Conservation (phyloP, 1,140 invertebrate species). For the Euwallacea fornicatus region DNA sequence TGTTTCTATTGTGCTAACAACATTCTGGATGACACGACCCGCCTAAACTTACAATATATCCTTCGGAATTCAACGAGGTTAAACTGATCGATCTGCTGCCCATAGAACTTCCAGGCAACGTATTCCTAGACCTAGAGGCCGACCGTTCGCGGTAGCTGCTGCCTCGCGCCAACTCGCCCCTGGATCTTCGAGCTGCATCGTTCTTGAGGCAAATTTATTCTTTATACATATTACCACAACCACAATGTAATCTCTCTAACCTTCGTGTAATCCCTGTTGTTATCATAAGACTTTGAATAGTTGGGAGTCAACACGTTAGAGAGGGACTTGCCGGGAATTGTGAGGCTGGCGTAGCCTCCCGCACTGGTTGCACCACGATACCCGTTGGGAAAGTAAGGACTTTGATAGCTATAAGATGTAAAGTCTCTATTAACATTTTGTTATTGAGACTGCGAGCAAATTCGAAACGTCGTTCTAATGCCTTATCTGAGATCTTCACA, state of each 20-base stretch:
- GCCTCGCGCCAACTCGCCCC: slow-evolving; percentile 39
- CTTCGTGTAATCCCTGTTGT: slow-evolving; percentile 25
- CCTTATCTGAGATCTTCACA: no score
- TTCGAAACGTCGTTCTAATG: not conserved
- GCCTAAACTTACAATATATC: slow-evolving; percentile 65
- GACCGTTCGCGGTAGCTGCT: slow-evolving; percentile 48
- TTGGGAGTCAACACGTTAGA: slow-evolving; percentile 43
- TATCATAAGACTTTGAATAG: slow-evolving; percentile 45
- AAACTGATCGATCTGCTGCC: slow-evolving; percentile 56
- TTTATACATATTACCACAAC: not conserved
- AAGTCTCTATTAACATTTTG: not conserved
- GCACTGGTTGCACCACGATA: slow-evolving; percentile 40
- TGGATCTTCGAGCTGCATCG: slow-evolving; percentile 22
- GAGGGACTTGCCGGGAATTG: slow-evolving; percentile 49
- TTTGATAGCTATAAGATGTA: slow-evolving; percentile 46
- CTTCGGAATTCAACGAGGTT: slow-evolving; percentile 63
- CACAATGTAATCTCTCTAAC: slow-evolving; percentile 12
- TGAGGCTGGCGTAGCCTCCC: slow-evolving; percentile 48
- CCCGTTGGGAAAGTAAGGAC: slow-evolving; percentile 50
- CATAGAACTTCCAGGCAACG: slow-evolving; percentile 42
- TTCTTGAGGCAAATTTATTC: slow-evolving; percentile 11
- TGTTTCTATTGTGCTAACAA: not conserved
- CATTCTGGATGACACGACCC: not conserved
- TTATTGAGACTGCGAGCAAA: not conserved
- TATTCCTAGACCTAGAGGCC: slow-evolving; percentile 46